Evolutionary conservation across 2,113 vertebrate genomes (phyloP), one percentile per base, ranked within the genome.

Genomic region (Cinclus cinclus): DNA sequence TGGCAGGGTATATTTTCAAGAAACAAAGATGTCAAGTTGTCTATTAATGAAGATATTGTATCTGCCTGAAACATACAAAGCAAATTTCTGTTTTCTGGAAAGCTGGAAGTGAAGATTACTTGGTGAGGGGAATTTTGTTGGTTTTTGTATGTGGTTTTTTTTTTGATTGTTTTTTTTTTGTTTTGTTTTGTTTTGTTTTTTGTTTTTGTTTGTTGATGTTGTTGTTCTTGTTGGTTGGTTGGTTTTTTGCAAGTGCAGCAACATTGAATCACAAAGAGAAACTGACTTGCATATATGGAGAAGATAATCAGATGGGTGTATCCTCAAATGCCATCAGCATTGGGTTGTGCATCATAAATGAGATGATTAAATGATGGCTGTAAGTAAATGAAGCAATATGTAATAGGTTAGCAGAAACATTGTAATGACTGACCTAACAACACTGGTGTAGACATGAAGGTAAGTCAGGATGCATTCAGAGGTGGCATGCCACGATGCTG

Each of bases 311-410:
- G 49, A 73, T 0, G 3, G 82, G 59, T 90, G 68, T 91, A 81
- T 70, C 75, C 68, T 89, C 8, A 9, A 94, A 95, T 56, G 39
- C 42, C 76, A 73, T 70, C 71, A 93, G 15, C 85, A 78, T 5
- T 74, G 71, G 39, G 33, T 11, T 92, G 63, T 79, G 47, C 59
- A 86, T 89, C 85, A 52, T 65, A 69, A 28, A 55, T 13, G 17
- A 20, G 22, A 55, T 68, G 90, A 90, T 80, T 92, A 87, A 95
- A 94, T 55, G 23, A 85, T 74, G 46, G 19, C 30, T 70, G 42
- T 58, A 85, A 92, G 74, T 63, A 65, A 94, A 85, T 94, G 74
- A 94, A 83, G 63, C 70, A 95, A 91, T 70, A 67, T 3, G 6
- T 77, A 94, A 83, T 47, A 59, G 15, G 71, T 76, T 77, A 94